These are phyloP conservation scores for Cephus pulcher DNA, from an alignment of 2,888 invertebrate species.

Conservation along the genomic window DNA sequence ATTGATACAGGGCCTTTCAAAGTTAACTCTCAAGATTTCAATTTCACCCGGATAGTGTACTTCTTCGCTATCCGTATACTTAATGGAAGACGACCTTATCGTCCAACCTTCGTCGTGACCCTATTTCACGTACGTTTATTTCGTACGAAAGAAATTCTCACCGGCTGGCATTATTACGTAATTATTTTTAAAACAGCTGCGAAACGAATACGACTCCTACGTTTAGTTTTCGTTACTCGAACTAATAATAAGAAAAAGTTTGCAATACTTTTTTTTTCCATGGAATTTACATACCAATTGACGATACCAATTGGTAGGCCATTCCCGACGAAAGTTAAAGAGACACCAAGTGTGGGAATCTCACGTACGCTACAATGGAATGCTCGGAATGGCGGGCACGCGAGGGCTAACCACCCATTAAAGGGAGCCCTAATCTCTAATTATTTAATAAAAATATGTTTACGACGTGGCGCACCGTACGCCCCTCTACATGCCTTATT, in stretches of 20 bases:
- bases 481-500: conserved; percentile 51
- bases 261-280: background rate
- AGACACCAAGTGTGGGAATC: conserved; percentile 63
- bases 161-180: background rate
- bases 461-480: conserved; percentile 65
- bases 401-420: conserved; percentile 63
- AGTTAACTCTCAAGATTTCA: conserved; percentile 11
- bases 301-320: background rate
- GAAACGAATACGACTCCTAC: background rate
- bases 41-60: background rate
- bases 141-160: background rate
- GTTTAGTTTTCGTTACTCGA: background rate
- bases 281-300: background rate
- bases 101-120: background rate
- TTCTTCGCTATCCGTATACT: background rate
- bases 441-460: conserved; percentile 67
- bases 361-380: conserved; percentile 63
- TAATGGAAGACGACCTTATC: background rate
- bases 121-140: background rate
- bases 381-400: conserved; percentile 65
- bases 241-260: background rate
- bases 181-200: background rate
- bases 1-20: conserved; percentile 1
- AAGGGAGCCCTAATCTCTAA: conserved; percentile 63
- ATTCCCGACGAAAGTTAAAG: conserved; percentile 20